Evolutionary conservation across 2,888 invertebrate genomes (phyloP).

Genomic region (Euproctis similis): DNA sequence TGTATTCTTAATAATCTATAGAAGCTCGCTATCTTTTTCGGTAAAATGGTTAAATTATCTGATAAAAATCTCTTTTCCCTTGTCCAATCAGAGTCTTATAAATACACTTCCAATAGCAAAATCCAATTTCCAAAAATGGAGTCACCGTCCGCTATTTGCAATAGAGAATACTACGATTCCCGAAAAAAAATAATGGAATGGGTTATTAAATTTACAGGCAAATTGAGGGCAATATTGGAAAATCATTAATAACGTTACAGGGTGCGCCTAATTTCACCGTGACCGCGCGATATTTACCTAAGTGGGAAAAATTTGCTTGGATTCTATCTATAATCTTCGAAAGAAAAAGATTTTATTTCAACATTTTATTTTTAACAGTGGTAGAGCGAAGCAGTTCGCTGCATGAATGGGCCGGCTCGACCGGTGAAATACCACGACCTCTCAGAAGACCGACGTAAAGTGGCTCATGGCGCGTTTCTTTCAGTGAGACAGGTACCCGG

Average conservation of each 20-base stretch:
- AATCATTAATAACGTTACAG: slow-evolving; percentile 68
- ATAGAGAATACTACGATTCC: slow-evolving; percentile 19
- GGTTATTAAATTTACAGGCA: slow-evolving; percentile 35
- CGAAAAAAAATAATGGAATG: background rate
- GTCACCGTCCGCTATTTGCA: slow-evolving; percentile 20
- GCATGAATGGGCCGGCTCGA: too few relatives aligned
- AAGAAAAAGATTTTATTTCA: slow-evolving; percentile 2
- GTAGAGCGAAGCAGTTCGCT: too few relatives aligned
- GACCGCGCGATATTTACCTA: slow-evolving; percentile 50
- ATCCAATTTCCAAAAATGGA: slow-evolving; percentile 15
- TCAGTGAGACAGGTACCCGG: too few relatives aligned
- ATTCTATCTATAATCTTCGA: slow-evolving; percentile 27
- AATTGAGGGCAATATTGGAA: slow-evolving; percentile 59
- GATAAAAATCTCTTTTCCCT: background rate
- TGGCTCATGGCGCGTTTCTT: too few relatives aligned
- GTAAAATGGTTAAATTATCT: background rate
- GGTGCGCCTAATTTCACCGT: slow-evolving; percentile 59
- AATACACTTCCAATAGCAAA: background rate
- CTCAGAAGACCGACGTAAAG: too few relatives aligned
- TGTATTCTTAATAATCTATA: too few relatives aligned
- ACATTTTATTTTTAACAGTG: too few relatives aligned
- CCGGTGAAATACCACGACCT: too few relatives aligned
- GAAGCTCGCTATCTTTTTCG: background rate
- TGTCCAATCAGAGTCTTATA: background rate
- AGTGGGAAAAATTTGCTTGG: slow-evolving; percentile 44